Percentiles rank a stretch among this genome's conserved stretches.
phyloP scores from a whole-genome alignment of 2,113 vertebrate genomes.

The Archilochus colubris region DNA sequence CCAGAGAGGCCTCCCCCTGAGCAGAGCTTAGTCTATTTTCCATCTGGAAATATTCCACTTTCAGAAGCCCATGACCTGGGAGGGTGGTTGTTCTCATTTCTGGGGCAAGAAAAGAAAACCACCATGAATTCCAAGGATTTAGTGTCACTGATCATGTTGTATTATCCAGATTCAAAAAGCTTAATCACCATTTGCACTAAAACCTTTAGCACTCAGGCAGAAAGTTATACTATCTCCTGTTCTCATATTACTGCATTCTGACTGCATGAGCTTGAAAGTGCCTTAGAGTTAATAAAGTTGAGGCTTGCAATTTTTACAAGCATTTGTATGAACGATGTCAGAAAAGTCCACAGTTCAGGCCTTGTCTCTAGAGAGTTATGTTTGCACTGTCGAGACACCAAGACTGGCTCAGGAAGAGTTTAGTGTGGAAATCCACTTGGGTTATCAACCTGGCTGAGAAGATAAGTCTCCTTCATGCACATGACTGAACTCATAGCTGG shows the following conservation, averaged over 20 bases:
- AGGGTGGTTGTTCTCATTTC: not conserved
- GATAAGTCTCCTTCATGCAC: not conserved
- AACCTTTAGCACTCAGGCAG: constrained; percentile 11
- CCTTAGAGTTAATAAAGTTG: not conserved
- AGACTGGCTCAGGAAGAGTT: not conserved
- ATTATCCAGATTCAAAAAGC: constrained; percentile 11
- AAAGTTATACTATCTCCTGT: not conserved
- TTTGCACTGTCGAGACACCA: not conserved
- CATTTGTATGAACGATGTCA: not conserved
- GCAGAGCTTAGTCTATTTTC: not conserved
- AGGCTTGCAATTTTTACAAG: not conserved
- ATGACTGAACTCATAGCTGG: not conserved
- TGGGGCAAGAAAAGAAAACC: constrained; percentile 8
- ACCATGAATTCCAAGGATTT: constrained; percentile 27
- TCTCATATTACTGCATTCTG: not conserved
- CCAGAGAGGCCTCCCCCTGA: not conserved
- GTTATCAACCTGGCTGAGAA: not conserved
- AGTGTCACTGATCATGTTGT: not conserved
- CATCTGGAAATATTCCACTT: constrained; percentile 10
- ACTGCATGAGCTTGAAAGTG: not conserved
- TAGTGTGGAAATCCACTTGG: not conserved
- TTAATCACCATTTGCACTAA: not conserved
- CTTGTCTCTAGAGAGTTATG: not conserved
- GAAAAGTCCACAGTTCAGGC: not conserved
- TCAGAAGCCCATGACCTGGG: not conserved